A percentile compares a stretch with the other conserved stretches of the same genome.
These are phyloP conservation scores for Beris morrisii DNA, from an alignment of 2,888 invertebrate species.

Conservation along the genomic window DNA sequence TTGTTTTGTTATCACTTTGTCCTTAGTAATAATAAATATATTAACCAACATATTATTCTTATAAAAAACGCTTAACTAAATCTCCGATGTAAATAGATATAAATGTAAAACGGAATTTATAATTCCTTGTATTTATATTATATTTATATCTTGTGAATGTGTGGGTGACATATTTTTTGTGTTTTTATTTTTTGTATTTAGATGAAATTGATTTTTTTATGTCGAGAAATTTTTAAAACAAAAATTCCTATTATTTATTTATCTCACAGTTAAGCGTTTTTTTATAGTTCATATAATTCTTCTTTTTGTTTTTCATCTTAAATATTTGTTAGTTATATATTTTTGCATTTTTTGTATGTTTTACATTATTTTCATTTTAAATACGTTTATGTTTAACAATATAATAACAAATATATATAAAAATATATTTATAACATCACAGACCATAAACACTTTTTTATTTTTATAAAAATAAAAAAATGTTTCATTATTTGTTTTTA, in stretches of 20 bases:
- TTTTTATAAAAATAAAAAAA: slow-evolving; percentile 41
- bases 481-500: slow-evolving; percentile 32
- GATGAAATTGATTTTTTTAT: background rate
- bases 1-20: slow-evolving; percentile 13
- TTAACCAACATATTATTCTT: slow-evolving; percentile 30
- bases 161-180: background rate
- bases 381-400: slow-evolving; percentile 43
- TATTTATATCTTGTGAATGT: slow-evolving; percentile 1
- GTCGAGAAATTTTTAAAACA: background rate
- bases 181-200: background rate
- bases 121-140: slow-evolving; percentile 19
- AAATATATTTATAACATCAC: slow-evolving; percentile 48
- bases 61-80: slow-evolving; percentile 30
- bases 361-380: slow-evolving; percentile 38
- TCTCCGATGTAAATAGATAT: slow-evolving; percentile 28
- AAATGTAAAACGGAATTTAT: slow-evolving; percentile 29
- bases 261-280: slow-evolving; percentile 38
- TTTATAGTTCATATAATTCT: slow-evolving; percentile 36
- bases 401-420: slow-evolving; percentile 48
- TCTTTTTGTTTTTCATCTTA: slow-evolving; percentile 36
- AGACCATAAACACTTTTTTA: slow-evolving; percentile 45
- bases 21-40: slow-evolving; percentile 36
- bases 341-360: slow-evolving; percentile 24
- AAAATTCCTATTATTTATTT: slow-evolving; percentile 7
- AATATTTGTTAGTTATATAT: slow-evolving; percentile 36